These are phyloP conservation scores for Papilio glaucus DNA, from an alignment of 1,140 invertebrate genomes.

Conservation along the genomic window DNA sequence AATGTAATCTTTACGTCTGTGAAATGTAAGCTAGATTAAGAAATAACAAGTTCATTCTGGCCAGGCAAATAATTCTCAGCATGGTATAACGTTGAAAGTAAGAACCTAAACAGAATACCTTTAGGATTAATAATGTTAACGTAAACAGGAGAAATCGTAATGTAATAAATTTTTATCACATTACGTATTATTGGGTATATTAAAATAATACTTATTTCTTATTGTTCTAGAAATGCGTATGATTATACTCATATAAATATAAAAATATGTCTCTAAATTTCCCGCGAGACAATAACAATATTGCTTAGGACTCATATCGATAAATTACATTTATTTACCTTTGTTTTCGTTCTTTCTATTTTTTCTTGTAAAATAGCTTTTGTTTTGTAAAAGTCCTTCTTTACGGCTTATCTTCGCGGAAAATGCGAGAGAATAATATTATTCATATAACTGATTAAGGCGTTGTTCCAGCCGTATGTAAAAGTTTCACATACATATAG, in stretches of 20 bases:
- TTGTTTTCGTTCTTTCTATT: constrained; percentile 26
- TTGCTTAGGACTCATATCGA: constrained; percentile 36
- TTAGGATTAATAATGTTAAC: no score
- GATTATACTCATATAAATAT: constrained; percentile 27
- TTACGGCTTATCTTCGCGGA: constrained; percentile 25
- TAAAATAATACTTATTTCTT: background rate
- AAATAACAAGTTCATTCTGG: no score
- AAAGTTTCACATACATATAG: background rate
- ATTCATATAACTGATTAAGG: constrained; percentile 19
- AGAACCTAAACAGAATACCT: no score
- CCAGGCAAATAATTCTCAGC: no score
- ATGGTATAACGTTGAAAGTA: no score
- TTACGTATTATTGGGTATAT: background rate
- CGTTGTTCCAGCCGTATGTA: background rate
- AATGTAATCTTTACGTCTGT: no score
- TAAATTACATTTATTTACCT: constrained; percentile 38
- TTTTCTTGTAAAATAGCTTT: constrained; percentile 37
- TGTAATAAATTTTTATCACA: background rate
- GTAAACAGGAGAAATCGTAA: no score
- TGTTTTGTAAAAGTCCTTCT: constrained; percentile 13
- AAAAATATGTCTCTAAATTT: constrained; percentile 37
- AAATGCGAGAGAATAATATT: constrained; percentile 25
- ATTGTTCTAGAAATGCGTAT: background rate
- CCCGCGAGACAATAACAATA: constrained; percentile 37
- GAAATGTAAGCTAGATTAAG: no score